Evolutionary conservation across 2,113 vertebrate species (phyloP).

Genomic region (Mustela lutreola): DNA sequence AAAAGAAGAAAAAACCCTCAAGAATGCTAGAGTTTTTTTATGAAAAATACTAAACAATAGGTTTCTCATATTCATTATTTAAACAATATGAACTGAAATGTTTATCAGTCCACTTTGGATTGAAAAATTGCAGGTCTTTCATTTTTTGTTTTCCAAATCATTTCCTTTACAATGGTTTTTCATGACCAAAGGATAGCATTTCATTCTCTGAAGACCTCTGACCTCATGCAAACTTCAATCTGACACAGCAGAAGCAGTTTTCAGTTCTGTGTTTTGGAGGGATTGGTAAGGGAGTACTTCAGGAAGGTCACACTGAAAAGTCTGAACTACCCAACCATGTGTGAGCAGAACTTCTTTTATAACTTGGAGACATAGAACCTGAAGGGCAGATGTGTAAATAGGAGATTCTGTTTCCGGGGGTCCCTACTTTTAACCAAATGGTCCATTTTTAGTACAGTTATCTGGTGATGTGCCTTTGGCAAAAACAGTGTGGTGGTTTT

Average conservation of each 20-base stretch:
- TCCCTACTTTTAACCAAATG: not conserved
- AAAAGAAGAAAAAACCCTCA: not conserved
- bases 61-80: constrained; percentile 18
- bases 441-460: not conserved
- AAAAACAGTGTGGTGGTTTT: not conserved
- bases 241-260: not conserved
- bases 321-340: not conserved
- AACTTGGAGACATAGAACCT: not conserved
- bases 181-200: not conserved
- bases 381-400: not conserved
- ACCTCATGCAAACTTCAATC: constrained; percentile 6
- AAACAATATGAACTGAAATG: constrained; percentile 48
- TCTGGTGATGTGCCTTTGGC: not conserved
- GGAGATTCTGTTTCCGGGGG: not conserved
- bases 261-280: not conserved
- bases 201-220: not conserved
- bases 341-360: not conserved
- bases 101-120: not conserved
- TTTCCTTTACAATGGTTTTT: not conserved
- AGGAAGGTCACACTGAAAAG: not conserved
- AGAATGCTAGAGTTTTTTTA: constrained; percentile 10
- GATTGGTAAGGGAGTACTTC: not conserved
- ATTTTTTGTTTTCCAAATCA: constrained; percentile 28
- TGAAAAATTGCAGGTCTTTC: constrained; percentile 26
- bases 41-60: constrained; percentile 45